Percentiles rank a stretch among this genome's conserved stretches.
Evolutionary conservation across 2,113 vertebrate genomes (phyloP).

Genomic region (Arenaria interpres): DNA sequence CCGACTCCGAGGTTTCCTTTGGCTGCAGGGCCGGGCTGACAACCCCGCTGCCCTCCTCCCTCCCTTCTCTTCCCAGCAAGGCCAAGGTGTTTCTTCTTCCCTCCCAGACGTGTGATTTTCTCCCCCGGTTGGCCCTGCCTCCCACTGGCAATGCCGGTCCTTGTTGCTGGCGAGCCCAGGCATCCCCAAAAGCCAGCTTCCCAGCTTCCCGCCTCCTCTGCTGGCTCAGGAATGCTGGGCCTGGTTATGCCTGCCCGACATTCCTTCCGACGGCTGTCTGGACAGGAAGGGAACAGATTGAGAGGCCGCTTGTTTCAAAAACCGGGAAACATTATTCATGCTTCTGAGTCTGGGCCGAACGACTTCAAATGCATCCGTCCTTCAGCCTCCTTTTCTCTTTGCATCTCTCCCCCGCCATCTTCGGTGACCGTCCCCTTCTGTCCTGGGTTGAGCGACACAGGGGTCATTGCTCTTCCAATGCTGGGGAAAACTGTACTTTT

Average conservation of each 20-base stretch:
- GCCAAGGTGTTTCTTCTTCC: neutral
- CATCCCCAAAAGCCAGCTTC: accelerated
- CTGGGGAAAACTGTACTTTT: no score
- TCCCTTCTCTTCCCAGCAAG: neutral
- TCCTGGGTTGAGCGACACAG: no score
- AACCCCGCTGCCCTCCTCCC: neutral
- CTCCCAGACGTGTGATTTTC: neutral
- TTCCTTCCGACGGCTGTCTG: neutral
- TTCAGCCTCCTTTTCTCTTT: neutral
- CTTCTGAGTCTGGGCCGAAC: neutral
- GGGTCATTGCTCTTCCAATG: no score
- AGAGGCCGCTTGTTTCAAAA: neutral
- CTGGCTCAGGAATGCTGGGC: neutral
- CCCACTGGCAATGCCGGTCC: neutral
- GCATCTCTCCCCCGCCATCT: accelerated
- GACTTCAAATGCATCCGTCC: neutral
- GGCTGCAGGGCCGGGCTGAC: neutral
- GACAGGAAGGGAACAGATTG: neutral
- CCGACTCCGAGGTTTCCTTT: neutral
- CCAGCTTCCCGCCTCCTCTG: neutral
- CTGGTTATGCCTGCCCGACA: neutral
- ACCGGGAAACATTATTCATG: neutral
- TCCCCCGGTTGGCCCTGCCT: neutral
- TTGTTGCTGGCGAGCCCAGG: neutral
- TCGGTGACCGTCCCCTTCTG: accelerated